phyloP scores from a whole-genome alignment of 2,797 vertebrate genomes.

The Poecilia picta region DNA sequence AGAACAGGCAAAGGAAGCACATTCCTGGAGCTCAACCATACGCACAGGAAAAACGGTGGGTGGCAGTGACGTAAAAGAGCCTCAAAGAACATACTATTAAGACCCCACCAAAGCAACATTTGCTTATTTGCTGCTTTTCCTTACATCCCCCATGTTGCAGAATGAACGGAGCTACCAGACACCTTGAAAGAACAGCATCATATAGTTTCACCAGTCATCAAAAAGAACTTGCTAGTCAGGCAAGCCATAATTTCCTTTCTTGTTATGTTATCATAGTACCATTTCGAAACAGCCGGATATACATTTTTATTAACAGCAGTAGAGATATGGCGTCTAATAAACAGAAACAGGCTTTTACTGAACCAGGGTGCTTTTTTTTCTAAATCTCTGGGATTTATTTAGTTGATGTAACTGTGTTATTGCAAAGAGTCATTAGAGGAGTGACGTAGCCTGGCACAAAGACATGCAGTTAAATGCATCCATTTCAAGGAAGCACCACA shows the following conservation, averaged over 20 bases:
- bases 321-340: slow-evolving; percentile 13
- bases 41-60: slow-evolving; percentile 83
- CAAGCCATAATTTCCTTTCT: slow-evolving; percentile 3
- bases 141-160: slow-evolving; percentile 23
- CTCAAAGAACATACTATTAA: slow-evolving; percentile 80
- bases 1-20: slow-evolving; percentile 77
- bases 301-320: not conserved
- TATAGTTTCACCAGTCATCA: slow-evolving; percentile 6
- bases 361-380: slow-evolving; percentile 37
- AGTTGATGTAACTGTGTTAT: slow-evolving; percentile 51
- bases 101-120: slow-evolving; percentile 75
- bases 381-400: slow-evolving; percentile 38
- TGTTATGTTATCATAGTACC: not conserved
- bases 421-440: slow-evolving; percentile 53
- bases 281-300: slow-evolving; percentile 4
- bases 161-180: slow-evolving; percentile 3
- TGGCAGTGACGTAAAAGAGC: slow-evolving; percentile 85
- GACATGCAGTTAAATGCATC: slow-evolving; percentile 52
- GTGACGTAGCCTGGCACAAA: slow-evolving; percentile 68
- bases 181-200: slow-evolving; percentile 3
- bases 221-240: not conserved
- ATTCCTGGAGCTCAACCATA: slow-evolving; percentile 79
- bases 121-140: slow-evolving; percentile 64
- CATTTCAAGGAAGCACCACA: slow-evolving; percentile 29
- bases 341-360: slow-evolving; percentile 17